Evolutionary conservation across 2,888 invertebrate genomes (phyloP), one percentile per base, ranked within the genome.

Genomic region (Papilio demoleus): DNA sequence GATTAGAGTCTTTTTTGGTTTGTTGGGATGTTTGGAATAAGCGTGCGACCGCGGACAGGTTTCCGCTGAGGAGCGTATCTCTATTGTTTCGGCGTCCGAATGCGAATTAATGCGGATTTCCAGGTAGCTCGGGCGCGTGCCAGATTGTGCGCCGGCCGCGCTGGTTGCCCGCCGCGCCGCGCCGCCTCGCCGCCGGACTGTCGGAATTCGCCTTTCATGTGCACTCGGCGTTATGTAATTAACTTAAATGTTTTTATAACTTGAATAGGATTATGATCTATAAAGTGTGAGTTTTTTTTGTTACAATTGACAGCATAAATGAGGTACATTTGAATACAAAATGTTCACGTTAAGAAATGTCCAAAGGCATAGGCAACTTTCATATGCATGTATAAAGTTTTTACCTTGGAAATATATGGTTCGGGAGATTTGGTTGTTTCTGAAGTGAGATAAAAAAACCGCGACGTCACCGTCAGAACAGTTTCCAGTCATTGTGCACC

Each of bases 401-500:
- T 36, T 38, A 12, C 4, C 38, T 12, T 38, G 11, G 12, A 12
- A 14, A 14, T 38, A 14, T 38, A 1, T 3, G 11, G 4, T 45
- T 24, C 53, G 47, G 19, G 24, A 61, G 40, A 63, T 58, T 61
- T 68, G 53, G 59, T 27, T 60, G 70, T 68, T 45, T 60, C 58
- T 62, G 45, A 70, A 68, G 68, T 67, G 76, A 86, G 67, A 58
- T 67, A 67, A 63, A 87, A 87, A 88, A 85, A 77, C 76, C 76
- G 86, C 87, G 72, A 75, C 84, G 88, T 90, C 90, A 90, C 80
- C 76, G 73, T 69, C 84, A 68, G 64, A 68, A 68, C 68, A 80
- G 79, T 78, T 81, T 76, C 79, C 79, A 81, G 82, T 88, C 90
- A 90, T 90, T 89, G 90, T 88, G 87, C 90, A 92, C 90, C 91